Evolutionary conservation across 2,888 invertebrate genomes (phyloP).

Genomic region (Rhaphigaster nebulosa): DNA sequence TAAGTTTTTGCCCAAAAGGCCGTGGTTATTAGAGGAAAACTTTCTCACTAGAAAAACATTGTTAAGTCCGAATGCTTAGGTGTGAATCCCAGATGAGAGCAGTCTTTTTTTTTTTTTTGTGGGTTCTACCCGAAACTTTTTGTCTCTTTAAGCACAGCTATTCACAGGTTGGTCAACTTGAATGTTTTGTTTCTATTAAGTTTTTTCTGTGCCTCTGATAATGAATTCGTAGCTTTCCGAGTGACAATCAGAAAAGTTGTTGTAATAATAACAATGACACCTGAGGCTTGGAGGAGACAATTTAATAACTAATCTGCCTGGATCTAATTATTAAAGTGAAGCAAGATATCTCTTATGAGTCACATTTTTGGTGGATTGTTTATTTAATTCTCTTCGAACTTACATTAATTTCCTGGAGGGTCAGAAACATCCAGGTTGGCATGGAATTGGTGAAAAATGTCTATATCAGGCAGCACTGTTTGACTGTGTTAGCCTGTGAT

Average conservation of each 20-base stretch:
- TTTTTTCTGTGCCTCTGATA: not conserved
- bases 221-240: not conserved
- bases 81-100: conserved; percentile 13
- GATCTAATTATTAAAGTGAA: not conserved
- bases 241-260: not conserved
- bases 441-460: too few relatives aligned
- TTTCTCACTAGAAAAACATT: conserved; percentile 35
- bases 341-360: too few relatives aligned
- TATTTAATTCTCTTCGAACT: too few relatives aligned
- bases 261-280: not conserved
- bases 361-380: too few relatives aligned
- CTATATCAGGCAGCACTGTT: too few relatives aligned
- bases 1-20: not conserved
- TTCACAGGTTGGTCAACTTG: not conserved
- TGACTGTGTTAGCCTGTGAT: too few relatives aligned
- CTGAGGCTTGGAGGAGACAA: not conserved
- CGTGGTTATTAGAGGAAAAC: not conserved
- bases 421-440: too few relatives aligned
- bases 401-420: too few relatives aligned
- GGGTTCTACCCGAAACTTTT: not conserved
- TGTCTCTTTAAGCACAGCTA: not conserved
- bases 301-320: not conserved
- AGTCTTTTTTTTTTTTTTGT: not conserved
- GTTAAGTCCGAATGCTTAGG: conserved; percentile 20
- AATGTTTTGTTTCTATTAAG: conserved; percentile 3